Base-by-base conservation (phyloP, 2,888 invertebrate species). In the Pycnomerus fuliginosus region DNA sequence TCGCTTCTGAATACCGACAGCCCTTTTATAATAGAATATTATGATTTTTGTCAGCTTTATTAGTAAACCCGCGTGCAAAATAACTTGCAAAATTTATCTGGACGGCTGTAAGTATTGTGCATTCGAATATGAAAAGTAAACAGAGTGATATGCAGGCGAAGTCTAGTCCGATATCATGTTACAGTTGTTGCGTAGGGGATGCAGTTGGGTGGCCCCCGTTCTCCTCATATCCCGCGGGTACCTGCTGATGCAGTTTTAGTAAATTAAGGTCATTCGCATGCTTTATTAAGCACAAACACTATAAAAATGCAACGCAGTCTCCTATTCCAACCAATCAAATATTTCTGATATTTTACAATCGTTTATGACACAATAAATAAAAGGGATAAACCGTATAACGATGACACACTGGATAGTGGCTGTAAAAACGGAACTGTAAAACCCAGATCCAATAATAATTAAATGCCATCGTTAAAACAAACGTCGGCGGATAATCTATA, bases 111-210 rank as follows among this genome's bases (percentile, higher is more conserved):
- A 39, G 61, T 64, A 67, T 69, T 70, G 69, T 70, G 65, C 70
- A 71, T 61, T 68, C 63, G 66, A 53, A 70, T 71, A 71, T 71
- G 69, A 69, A 71, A 71, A 68, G 70, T 68, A 70, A 71, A 71
- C 69, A 71, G 58, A 61, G 56, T 59, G 62, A 61, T 61, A 67
- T 65, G 62, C 62, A 61, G 59, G 57, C 60, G 53, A 61, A 65
- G 63, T 65, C 61, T 58, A 65, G 63, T 65, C 61, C 58, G 65
- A 64, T 68, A 68, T 68, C 68, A 60, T 66, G 64, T 70, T 70
- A 64, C 69, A 61, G 67, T 67, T 65, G 63, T n/a, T n/a, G 61
- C 62, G 61, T 60, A 62, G 62, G 65, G 67, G 65, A 61, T 62
- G 62, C 56, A 24, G 12, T 27, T 58, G 61, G 56, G 57, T 16